A percentile compares a stretch with the other conserved stretches of the same genome.
Conservation (phyloP, 2,888 invertebrate genomes). For the Drosophila tripunctata region DNA sequence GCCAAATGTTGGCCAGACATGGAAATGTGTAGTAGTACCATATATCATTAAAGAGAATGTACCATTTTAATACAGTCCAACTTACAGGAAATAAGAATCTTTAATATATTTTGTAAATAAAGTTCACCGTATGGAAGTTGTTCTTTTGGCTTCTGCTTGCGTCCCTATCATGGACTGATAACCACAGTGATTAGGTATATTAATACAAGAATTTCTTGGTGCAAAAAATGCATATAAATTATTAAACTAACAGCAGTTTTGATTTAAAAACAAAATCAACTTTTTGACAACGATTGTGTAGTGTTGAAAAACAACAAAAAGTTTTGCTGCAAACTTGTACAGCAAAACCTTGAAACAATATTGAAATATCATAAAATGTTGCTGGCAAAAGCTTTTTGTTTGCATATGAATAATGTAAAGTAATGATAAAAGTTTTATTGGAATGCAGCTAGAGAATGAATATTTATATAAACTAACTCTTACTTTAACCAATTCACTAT, state of each 20-base stretch:
- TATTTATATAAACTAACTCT: conserved; percentile 37
- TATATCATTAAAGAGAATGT: too few relatives aligned
- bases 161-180: too few relatives aligned
- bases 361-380: not conserved
- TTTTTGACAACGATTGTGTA: not conserved
- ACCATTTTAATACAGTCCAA: too few relatives aligned
- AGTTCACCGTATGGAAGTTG: too few relatives aligned
- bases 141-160: too few relatives aligned
- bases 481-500: too few relatives aligned
- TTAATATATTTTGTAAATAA: too few relatives aligned
- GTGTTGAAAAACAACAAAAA: not conserved
- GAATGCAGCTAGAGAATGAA: not conserved
- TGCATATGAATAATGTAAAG: not conserved
- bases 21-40: too few relatives aligned
- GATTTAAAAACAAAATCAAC: not conserved
- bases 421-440: conserved; percentile 26
- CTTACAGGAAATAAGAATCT: too few relatives aligned
- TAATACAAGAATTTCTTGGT: too few relatives aligned
- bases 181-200: too few relatives aligned
- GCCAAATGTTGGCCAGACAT: not conserved
- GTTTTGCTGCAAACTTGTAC: not conserved
- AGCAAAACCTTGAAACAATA: not conserved
- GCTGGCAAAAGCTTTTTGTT: conserved; percentile 1
- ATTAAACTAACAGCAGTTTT: not conserved
- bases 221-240: too few relatives aligned